Evolutionary conservation across 2,888 invertebrate genomes (phyloP), one percentile per base, ranked within the genome.

Genomic region (Eristalis arbustorum): DNA sequence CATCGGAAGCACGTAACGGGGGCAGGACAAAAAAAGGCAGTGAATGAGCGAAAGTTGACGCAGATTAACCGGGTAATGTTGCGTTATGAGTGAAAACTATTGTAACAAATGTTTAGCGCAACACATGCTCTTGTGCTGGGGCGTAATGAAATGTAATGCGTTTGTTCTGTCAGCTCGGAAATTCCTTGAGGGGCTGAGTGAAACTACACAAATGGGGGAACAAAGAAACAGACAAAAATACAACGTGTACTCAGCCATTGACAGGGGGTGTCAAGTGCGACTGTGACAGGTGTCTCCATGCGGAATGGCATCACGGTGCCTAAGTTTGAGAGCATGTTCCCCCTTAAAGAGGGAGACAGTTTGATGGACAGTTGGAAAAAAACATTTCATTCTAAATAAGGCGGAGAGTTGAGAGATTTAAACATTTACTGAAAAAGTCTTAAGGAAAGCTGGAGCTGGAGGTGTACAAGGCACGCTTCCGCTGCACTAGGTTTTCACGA

Each of bases 61-160:
- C 71, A 87, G 83, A 87, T 87, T 87, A 83, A 87, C 83, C 83
- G 87, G 83, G 75, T 87, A 87, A 87, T 87, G 82, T 83, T 79
- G 83, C 87, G 75, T 79, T 87, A 87, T 79, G 83, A 68, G 78
- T 87, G 87, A 87, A 87, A 87, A 87, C 87, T 87, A 87, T 82
- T 82, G 78, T 85, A 82, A 67, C 77, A 74, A 82, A 82, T 85
- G 82, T 71, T 85, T 66, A 71, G 82, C 77, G 74, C 69, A 74
- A 74, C 82, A 85, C 69, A 77, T 81, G 77, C 42, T 71, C 63
- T 23, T 77, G 63, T 68, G 34, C 40, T 11, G 57, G 59, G 66
- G 14, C 31, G 62, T 71, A 85, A 81, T 76, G 59, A 73, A 81
- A 77, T 81, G 69, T 68, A 81, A 81, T 73, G 73, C 57, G 72